Conservation (phyloP, 2,888 invertebrate genomes). For the Aleiodes testaceus region DNA sequence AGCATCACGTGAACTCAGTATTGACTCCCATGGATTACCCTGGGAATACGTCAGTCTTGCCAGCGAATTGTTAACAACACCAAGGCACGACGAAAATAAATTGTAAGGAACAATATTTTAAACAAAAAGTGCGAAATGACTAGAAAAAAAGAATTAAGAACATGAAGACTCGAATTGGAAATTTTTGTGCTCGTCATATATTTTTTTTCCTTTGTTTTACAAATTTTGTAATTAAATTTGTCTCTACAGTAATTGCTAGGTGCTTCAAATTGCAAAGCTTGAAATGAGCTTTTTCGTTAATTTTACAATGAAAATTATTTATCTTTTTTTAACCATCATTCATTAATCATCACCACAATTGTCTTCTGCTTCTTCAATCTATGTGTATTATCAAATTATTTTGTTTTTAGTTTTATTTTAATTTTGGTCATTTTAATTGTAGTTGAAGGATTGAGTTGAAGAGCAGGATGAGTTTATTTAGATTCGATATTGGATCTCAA, state of each 20-base stretch:
- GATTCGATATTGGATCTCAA: no score
- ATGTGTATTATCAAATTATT: background rate
- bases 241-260: conserved; percentile 10
- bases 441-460: no score
- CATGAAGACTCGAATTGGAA: background rate
- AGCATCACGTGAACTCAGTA: conserved; percentile 67
- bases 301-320: background rate
- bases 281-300: background rate
- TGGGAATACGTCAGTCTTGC: conserved; percentile 75
- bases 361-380: conserved; percentile 20
- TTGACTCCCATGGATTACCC: conserved; percentile 70
- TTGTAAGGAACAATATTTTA: conserved; percentile 59
- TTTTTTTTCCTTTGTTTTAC: background rate
- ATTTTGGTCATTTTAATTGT: background rate
- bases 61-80: conserved; percentile 65
- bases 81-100: conserved; percentile 63
- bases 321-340: background rate
- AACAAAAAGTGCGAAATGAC: conserved; percentile 9
- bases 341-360: conserved; percentile 21
- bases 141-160: background rate
- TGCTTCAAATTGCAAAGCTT: conserved; percentile 28
- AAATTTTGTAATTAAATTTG: background rate
- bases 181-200: conserved; percentile 7
- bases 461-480: no score
- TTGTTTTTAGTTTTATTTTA: background rate